These are phyloP conservation scores for Campopleginae sp. DNA, from an alignment of 2,888 invertebrate genomes.

Conservation along the genomic window DNA sequence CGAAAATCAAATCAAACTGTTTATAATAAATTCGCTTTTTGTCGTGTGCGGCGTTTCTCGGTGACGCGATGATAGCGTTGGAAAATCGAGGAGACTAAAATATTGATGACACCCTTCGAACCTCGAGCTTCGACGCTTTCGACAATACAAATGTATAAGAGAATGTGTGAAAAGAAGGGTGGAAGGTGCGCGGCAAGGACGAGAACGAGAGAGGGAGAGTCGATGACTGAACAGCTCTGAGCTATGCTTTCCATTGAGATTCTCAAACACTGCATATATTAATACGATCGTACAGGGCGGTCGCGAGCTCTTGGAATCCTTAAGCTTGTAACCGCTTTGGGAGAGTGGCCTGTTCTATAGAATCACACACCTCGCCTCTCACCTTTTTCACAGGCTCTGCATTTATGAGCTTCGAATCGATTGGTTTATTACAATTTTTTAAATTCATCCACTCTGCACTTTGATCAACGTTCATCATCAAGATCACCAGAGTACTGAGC, in stretches of 20 bases:
- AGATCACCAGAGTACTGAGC: too few relatives aligned
- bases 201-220: constrained; percentile 43
- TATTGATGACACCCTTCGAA: constrained; percentile 67
- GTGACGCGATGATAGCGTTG: constrained; percentile 33
- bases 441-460: neutral
- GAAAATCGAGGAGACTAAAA: constrained; percentile 61
- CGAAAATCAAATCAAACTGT: too few relatives aligned
- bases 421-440: neutral
- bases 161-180: constrained; percentile 6
- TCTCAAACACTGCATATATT: constrained; percentile 71
- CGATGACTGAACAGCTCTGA: constrained; percentile 40
- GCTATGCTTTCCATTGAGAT: constrained; percentile 70
- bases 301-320: constrained; percentile 66
- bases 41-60: neutral
- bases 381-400: constrained; percentile 1
- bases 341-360: constrained; percentile 18
- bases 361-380: neutral
- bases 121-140: constrained; percentile 51
- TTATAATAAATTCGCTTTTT: neutral
- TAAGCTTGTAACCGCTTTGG: constrained; percentile 64
- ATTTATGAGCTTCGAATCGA: neutral
- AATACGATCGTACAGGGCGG: constrained; percentile 59
- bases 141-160: constrained; percentile 16
- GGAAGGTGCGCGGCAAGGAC: constrained; percentile 12
- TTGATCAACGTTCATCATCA: neutral